Evolutionary conservation across 2,797 vertebrate species (phyloP).

Genomic region (Peromyscus attwateri): DNA sequence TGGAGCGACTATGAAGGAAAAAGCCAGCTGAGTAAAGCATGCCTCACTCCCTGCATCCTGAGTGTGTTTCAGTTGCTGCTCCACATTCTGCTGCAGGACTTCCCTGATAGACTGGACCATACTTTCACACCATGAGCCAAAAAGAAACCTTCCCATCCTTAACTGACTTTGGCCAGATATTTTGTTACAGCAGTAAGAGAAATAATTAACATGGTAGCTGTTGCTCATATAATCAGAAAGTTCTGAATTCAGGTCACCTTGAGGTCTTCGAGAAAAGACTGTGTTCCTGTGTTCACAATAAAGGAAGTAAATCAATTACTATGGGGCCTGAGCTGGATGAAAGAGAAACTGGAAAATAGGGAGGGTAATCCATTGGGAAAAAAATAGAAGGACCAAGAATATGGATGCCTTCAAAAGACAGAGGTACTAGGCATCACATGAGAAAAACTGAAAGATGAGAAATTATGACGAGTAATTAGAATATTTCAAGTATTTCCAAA

Average conservation of each 20-base stretch:
- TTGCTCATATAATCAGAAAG: conserved; percentile 35
- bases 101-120: too few relatives aligned
- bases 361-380: neutral
- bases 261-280: neutral
- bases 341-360: neutral
- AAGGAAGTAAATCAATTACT: neutral
- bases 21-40: neutral
- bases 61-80: too few relatives aligned
- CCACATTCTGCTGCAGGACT: neutral
- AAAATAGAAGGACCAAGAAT: neutral
- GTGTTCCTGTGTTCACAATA: neutral
- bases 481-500: conserved; percentile 60
- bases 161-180: neutral
- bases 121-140: neutral
- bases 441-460: neutral
- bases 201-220: neutral
- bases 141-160: neutral
- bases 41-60: neutral
- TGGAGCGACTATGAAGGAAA: neutral
- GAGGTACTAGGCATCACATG: neutral
- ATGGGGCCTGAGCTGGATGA: neutral
- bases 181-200: neutral
- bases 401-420: neutral
- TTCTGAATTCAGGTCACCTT: conserved; percentile 32
- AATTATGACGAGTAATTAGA: neutral